Percentiles rank a stretch among this genome's conserved stretches.
Evolutionary conservation across 2,797 vertebrate species (phyloP).

Genomic region (Taeniopygia guttata): DNA sequence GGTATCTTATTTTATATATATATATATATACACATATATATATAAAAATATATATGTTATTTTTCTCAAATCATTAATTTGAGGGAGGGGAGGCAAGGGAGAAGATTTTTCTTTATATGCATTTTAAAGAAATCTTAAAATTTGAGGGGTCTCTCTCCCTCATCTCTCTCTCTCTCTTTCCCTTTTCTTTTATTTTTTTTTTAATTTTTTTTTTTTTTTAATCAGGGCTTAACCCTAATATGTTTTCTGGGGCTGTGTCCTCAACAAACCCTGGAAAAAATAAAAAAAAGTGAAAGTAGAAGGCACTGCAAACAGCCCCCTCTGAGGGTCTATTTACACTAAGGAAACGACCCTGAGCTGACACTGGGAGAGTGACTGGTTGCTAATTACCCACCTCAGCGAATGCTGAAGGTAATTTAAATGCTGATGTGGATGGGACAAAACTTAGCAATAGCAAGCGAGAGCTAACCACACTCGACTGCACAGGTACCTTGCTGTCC

Average conservation of each 20-base stretch:
- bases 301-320: slow-evolving; percentile 9
- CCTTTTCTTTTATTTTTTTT: background rate
- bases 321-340: slow-evolving; percentile 9
- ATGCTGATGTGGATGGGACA: slow-evolving; percentile 41
- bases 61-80: slow-evolving; percentile 60
- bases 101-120: slow-evolving; percentile 31
- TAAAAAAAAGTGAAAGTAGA: slow-evolving; percentile 13
- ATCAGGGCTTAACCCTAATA: slow-evolving; percentile 37
- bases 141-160: background rate
- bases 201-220: no score
- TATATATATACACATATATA: background rate
- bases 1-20: slow-evolving; percentile 68
- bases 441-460: slow-evolving; percentile 3
- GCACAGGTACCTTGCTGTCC: background rate
- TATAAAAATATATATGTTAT: slow-evolving; percentile 17
- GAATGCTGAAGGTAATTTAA: slow-evolving; percentile 18
- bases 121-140: background rate
- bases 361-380: background rate
- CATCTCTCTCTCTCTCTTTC: background rate
- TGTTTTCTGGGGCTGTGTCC: background rate
- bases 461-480: background rate
- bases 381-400: background rate
- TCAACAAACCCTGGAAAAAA: background rate
- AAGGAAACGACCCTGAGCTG: slow-evolving; percentile 21
- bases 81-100: background rate